Conservation (phyloP, 2,888 invertebrate species). For the Syritta pipiens region DNA sequence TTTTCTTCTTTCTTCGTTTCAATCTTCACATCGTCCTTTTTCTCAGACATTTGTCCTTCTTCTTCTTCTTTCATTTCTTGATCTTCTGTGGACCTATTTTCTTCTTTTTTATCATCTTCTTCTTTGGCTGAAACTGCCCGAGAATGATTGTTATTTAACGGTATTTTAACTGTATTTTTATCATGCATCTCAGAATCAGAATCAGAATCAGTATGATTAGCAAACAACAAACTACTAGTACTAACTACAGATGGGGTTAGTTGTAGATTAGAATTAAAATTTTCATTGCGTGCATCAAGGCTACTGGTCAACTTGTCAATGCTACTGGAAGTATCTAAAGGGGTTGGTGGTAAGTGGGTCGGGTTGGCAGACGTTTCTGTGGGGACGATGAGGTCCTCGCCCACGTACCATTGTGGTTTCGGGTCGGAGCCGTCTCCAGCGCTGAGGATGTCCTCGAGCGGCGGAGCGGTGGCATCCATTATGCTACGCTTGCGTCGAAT, state of each 20-base stretch:
- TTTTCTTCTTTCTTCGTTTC: too few relatives aligned
- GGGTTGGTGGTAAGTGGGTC: slow-evolving; percentile 1
- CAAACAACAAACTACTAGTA: slow-evolving; percentile 71
- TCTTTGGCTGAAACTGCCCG: slow-evolving; percentile 59
- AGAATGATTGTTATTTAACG: slow-evolving; percentile 50
- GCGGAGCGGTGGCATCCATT: slow-evolving; percentile 39
- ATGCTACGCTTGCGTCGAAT: slow-evolving; percentile 28
- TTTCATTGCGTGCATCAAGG: slow-evolving; percentile 48
- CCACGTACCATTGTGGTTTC: slow-evolving; percentile 53
- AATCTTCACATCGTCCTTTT: neutral
- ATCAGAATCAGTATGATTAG: too few relatives aligned
- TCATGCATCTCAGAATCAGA: slow-evolving; percentile 42
- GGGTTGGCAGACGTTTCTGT: slow-evolving; percentile 4
- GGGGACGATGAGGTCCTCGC: slow-evolving; percentile 48
- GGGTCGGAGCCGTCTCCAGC: neutral
- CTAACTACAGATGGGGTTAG: slow-evolving; percentile 68
- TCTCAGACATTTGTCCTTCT: slow-evolving; percentile 4
- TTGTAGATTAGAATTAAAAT: slow-evolving; percentile 46
- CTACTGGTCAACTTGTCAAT: slow-evolving; percentile 39
- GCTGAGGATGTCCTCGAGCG: slow-evolving; percentile 21
- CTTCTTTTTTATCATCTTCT: slow-evolving; percentile 22
- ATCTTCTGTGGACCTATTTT: neutral
- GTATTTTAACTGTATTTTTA: slow-evolving; percentile 16
- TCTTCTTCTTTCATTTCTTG: neutral
- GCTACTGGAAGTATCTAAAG: slow-evolving; percentile 45